Conservation (phyloP, 2,888 invertebrate species). For the Ormyrus rosae region DNA sequence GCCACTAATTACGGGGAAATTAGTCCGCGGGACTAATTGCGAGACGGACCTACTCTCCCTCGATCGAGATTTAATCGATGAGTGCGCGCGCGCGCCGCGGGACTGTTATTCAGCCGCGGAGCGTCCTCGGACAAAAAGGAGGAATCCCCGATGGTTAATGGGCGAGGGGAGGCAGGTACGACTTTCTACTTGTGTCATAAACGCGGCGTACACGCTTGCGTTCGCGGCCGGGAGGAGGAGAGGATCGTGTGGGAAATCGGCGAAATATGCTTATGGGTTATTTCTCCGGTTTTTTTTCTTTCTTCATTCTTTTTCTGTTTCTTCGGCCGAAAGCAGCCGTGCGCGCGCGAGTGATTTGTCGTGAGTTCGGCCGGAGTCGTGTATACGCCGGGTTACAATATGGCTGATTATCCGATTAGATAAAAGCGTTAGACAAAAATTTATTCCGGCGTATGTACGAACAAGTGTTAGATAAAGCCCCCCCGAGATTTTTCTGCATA, state of each 20-base stretch:
- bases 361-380: slow-evolving; percentile 18
- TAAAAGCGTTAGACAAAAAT: slow-evolving; percentile 37
- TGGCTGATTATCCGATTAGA: slow-evolving; percentile 51
- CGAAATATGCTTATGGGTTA: slow-evolving; percentile 21
- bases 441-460: slow-evolving; percentile 1
- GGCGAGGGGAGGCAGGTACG: neutral
- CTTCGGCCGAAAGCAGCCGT: neutral
- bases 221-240: neutral
- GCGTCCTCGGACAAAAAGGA: slow-evolving; percentile 2
- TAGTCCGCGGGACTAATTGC: slow-evolving; percentile 47
- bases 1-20: slow-evolving; percentile 51
- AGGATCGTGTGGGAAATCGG: slow-evolving; percentile 41
- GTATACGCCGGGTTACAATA: slow-evolving; percentile 21
- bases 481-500: slow-evolving; percentile 47
- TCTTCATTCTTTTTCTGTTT: neutral
- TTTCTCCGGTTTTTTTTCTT: neutral
- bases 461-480: slow-evolving; percentile 49
- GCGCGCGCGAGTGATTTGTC: slow-evolving; percentile 42
- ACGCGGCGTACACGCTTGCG: neutral
- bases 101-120: neutral
- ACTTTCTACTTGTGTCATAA: slow-evolving; percentile 45
- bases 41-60: slow-evolving; percentile 12
- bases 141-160: slow-evolving; percentile 3
- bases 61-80: slow-evolving; percentile 68
- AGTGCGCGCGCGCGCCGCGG: neutral